Conservation (phyloP, 2,888 invertebrate species). For the Sinotaia quadrata region DNA sequence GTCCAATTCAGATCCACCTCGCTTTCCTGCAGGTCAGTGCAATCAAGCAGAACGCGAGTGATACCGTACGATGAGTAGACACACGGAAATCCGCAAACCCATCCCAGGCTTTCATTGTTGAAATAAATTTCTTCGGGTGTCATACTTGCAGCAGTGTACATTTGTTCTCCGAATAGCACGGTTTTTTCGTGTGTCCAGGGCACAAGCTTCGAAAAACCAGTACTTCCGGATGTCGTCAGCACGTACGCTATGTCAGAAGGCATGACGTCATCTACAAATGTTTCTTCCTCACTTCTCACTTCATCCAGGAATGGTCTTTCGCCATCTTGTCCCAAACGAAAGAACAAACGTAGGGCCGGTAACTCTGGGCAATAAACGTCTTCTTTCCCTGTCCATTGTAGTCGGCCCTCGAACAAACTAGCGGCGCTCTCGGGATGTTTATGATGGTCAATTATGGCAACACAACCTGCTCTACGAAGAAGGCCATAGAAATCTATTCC, state of each 20-base stretch:
- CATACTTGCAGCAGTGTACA: constrained; percentile 27
- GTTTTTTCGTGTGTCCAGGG: constrained; percentile 31
- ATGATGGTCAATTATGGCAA: too few relatives aligned
- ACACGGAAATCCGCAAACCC: constrained; percentile 39
- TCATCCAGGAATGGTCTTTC: too few relatives aligned
- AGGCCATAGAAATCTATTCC: too few relatives aligned
- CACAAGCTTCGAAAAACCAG: constrained; percentile 40
- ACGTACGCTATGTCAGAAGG: constrained; percentile 31
- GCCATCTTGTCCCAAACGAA: too few relatives aligned
- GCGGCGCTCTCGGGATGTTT: too few relatives aligned
- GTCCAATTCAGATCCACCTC: constrained; percentile 24
- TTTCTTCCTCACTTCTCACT: too few relatives aligned
- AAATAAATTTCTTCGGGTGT: constrained; percentile 22
- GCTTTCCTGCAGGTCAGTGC: constrained; percentile 26
- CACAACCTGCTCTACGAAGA: too few relatives aligned
- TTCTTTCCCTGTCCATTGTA: too few relatives aligned
- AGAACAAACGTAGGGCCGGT: too few relatives aligned
- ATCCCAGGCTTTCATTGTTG: constrained; percentile 35
- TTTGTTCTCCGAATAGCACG: constrained; percentile 26
- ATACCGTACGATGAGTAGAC: constrained; percentile 36
- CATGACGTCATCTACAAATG: too few relatives aligned
- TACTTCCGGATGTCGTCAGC: constrained; percentile 39
- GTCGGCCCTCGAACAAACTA: too few relatives aligned
- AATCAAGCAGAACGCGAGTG: constrained; percentile 35
- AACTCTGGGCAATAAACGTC: too few relatives aligned